Conservation (phyloP, 2,888 invertebrate species). For the Luperina testacea region DNA sequence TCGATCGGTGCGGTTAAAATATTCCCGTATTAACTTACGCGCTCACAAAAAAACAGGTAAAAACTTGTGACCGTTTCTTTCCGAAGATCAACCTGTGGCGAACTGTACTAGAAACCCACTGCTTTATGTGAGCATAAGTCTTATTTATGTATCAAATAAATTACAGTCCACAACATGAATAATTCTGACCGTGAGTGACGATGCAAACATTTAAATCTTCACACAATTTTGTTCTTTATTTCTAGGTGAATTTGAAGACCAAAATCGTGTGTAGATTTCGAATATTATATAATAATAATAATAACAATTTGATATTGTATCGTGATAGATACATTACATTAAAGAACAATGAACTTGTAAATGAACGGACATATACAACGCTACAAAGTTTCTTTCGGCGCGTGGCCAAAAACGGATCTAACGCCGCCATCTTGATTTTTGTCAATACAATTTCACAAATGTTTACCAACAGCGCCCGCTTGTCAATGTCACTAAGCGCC, state of each 20-base stretch:
- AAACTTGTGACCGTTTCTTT: neutral
- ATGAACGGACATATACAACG: constrained; percentile 38
- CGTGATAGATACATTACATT: constrained; percentile 33
- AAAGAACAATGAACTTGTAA: constrained; percentile 42
- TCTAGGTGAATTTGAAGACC: constrained; percentile 14
- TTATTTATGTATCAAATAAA: constrained; percentile 45
- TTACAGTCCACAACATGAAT: constrained; percentile 22
- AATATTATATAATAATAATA: constrained; percentile 11
- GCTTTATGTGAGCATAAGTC: constrained; percentile 16
- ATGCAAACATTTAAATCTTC: constrained; percentile 6
- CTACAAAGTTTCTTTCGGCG: constrained; percentile 10
- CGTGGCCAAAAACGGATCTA: neutral
- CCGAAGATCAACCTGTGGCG: neutral
- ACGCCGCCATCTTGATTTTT: neutral
- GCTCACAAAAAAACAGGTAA: neutral
- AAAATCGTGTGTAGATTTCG: constrained; percentile 28
- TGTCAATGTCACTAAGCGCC: neutral
- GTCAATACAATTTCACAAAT: neutral
- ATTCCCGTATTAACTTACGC: too few relatives aligned
- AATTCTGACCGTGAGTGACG: constrained; percentile 23
- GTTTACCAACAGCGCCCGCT: neutral
- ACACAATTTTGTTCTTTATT: constrained; percentile 40
- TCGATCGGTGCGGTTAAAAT: neutral
- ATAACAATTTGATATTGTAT: constrained; percentile 54
- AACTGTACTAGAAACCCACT: neutral